phyloP scores from a whole-genome alignment of 2,113 vertebrate genomes.

The Crotalus helleri region DNA sequence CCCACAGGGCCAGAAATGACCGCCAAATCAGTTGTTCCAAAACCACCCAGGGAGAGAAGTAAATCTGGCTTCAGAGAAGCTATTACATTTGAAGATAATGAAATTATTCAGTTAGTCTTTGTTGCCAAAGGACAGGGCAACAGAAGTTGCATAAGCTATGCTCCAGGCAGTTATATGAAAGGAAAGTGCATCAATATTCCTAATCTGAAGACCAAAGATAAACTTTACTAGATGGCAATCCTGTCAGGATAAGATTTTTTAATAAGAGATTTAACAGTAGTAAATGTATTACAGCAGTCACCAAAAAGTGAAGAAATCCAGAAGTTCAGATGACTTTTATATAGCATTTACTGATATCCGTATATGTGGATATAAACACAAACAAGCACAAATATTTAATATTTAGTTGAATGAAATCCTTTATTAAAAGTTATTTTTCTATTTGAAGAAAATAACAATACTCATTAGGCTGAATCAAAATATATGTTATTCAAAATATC shows the following conservation, averaged over 20 bases:
- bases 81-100: background rate
- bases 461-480: background rate
- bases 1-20: background rate
- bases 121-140: background rate
- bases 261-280: background rate
- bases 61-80: background rate
- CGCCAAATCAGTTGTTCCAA: background rate
- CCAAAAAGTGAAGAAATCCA: background rate
- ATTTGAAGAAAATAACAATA: background rate
- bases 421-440: background rate
- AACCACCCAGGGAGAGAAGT: background rate
- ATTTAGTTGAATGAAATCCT: background rate
- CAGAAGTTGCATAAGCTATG: background rate
- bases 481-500: background rate
- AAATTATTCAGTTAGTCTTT: background rate
- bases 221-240: background rate
- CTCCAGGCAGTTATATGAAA: background rate
- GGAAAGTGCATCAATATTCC: background rate
- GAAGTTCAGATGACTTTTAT: background rate
- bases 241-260: background rate
- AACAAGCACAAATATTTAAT: background rate
- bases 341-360: background rate
- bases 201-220: background rate
- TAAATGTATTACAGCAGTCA: background rate
- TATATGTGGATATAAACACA: background rate